Conservation (phyloP, 2,888 invertebrate species). For the Caenorhabditis auriculariae region DNA sequence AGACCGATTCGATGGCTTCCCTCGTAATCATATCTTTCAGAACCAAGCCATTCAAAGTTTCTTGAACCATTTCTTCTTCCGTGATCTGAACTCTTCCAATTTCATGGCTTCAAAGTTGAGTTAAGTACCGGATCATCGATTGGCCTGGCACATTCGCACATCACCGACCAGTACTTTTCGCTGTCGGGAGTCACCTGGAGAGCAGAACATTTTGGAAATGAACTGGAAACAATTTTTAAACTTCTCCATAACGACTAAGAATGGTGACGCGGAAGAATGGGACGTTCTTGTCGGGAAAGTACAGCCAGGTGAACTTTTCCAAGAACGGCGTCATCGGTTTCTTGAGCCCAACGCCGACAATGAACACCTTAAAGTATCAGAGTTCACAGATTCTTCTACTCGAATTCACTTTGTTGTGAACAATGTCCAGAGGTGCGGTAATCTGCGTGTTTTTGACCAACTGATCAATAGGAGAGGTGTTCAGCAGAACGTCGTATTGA, state of each 20-base stretch:
- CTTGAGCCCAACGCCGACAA: constrained; percentile 59
- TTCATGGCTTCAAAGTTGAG: background rate
- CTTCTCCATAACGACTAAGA: constrained; percentile 60
- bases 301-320: constrained; percentile 61
- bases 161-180: constrained; percentile 62
- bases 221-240: constrained; percentile 3
- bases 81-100: constrained; percentile 25
- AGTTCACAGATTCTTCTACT: background rate
- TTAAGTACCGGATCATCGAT: constrained; percentile 49
- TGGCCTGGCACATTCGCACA: constrained; percentile 61
- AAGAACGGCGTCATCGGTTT: constrained; percentile 58
- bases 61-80: constrained; percentile 53
- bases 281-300: constrained; percentile 60
- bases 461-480: constrained; percentile 57
- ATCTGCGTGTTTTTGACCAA: constrained; percentile 56
- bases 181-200: constrained; percentile 52
- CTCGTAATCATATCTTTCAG: constrained; percentile 56
- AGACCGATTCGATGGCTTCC: constrained; percentile 57
- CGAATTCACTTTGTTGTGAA: constrained; percentile 50
- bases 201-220: background rate
- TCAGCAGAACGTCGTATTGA: constrained; percentile 55
- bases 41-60: constrained; percentile 58
- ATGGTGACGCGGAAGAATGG: constrained; percentile 63
- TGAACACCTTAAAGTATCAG: constrained; percentile 45
- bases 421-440: constrained; percentile 46